phyloP scores from a whole-genome alignment of 1,140 invertebrate genomes.

The Tribolium castaneum region DNA sequence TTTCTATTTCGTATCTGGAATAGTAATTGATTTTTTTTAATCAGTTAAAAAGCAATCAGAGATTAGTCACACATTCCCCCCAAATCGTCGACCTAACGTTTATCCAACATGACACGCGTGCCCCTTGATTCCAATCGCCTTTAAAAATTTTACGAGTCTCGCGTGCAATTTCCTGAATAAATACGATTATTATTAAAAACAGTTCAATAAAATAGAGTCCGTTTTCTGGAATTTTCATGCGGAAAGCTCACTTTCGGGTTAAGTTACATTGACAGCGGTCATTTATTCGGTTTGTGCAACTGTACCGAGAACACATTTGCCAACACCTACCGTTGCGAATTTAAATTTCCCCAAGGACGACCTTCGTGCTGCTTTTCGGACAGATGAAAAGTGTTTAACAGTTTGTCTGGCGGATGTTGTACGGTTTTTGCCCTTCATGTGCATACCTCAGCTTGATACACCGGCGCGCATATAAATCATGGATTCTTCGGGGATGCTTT shows the following conservation, averaged over 20 bases:
- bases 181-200: slow-evolving; percentile 10
- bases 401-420: slow-evolving; percentile 40
- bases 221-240: background rate
- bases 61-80: background rate
- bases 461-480: slow-evolving; percentile 4
- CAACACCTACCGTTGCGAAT: slow-evolving; percentile 51
- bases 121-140: background rate
- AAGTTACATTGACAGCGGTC: slow-evolving; percentile 49
- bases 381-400: slow-evolving; percentile 55
- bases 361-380: slow-evolving; percentile 45
- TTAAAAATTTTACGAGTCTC: background rate
- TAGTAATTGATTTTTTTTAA: too few relatives aligned
- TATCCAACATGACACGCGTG: background rate
- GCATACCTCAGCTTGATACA: background rate
- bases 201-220: background rate
- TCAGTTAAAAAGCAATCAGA: background rate
- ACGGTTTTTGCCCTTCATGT: background rate
- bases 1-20: too few relatives aligned
- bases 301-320: slow-evolving; percentile 50
- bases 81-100: background rate
- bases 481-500: slow-evolving; percentile 4
- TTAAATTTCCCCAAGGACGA: slow-evolving; percentile 54
- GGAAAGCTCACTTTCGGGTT: background rate
- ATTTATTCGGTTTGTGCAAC: slow-evolving; percentile 50
- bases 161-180: background rate